Percentiles rank a stretch among this genome's conserved stretches.
Evolutionary conservation across 2,797 vertebrate species (phyloP).

Genomic region (Premnoplex brunnescens): DNA sequence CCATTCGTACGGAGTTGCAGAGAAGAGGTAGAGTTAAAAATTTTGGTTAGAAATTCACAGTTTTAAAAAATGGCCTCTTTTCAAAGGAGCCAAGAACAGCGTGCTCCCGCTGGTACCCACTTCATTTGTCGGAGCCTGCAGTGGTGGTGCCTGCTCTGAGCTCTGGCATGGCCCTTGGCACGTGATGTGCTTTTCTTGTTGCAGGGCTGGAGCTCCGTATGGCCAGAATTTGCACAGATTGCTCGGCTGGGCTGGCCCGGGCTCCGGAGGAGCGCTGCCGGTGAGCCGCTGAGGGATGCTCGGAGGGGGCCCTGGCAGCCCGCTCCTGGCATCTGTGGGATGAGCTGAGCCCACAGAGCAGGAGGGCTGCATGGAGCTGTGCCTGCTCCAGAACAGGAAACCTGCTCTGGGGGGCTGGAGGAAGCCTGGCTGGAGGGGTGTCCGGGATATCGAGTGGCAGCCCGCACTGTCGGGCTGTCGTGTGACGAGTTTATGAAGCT

Average conservation of each 20-base stretch:
- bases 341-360: background rate
- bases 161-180: background rate
- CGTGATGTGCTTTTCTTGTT: background rate
- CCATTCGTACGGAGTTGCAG: background rate
- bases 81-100: rapidly evolving
- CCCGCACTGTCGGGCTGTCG: rapidly evolving
- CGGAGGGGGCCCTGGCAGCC: conserved; percentile 4
- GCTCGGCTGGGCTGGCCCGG: background rate
- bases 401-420: background rate
- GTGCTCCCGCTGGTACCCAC: rapidly evolving
- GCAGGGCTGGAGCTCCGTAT: background rate
- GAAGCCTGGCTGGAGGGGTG: background rate
- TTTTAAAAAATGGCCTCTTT: background rate
- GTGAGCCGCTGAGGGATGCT: background rate
- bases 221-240: background rate
- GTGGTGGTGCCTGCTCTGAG: background rate
- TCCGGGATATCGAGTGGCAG: background rate
- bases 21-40: background rate
- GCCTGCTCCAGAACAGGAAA: background rate
- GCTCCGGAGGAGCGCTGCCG: background rate
- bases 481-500: background rate
- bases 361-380: background rate
- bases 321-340: background rate
- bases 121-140: background rate
- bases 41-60: background rate